Percentiles rank a stretch among this genome's conserved stretches.
Evolutionary conservation across 1,140 invertebrate species (phyloP).

Genomic region (Tribolium castaneum): DNA sequence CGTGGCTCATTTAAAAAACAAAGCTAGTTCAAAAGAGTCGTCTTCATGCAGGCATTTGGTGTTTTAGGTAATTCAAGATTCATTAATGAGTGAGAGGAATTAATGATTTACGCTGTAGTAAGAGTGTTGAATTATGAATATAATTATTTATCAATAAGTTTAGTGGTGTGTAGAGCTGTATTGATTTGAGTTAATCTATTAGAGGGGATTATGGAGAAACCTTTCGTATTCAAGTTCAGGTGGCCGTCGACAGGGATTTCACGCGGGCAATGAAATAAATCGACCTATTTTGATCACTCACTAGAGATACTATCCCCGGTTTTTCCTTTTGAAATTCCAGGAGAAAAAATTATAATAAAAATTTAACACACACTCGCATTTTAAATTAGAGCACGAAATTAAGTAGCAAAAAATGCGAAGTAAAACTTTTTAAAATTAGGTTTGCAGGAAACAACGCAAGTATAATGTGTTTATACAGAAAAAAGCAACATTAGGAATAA

Average conservation of each 20-base stretch:
- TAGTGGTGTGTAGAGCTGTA: not conserved
- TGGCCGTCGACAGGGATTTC: constrained; percentile 3
- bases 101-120: not conserved
- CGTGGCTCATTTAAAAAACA: constrained; percentile 22
- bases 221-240: constrained; percentile 40
- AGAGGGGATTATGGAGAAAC: constrained; percentile 18
- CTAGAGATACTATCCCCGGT: not conserved
- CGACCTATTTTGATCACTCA: constrained; percentile 15
- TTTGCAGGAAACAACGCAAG: constrained; percentile 24
- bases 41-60: not conserved
- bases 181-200: constrained; percentile 39
- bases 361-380: not conserved
- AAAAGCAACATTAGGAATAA: constrained; percentile 25
- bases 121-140: constrained; percentile 10
- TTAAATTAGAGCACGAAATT: not conserved
- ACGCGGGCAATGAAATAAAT: not conserved
- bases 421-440: constrained; percentile 32
- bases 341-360: not conserved
- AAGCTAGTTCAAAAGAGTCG: not conserved
- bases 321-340: not conserved
- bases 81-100: not conserved
- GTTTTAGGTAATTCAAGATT: not conserved
- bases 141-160: not conserved
- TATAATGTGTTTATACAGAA: constrained; percentile 21
- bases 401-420: constrained; percentile 16